phyloP scores from a whole-genome alignment of 2,888 invertebrate genomes.

The Empis livida region DNA sequence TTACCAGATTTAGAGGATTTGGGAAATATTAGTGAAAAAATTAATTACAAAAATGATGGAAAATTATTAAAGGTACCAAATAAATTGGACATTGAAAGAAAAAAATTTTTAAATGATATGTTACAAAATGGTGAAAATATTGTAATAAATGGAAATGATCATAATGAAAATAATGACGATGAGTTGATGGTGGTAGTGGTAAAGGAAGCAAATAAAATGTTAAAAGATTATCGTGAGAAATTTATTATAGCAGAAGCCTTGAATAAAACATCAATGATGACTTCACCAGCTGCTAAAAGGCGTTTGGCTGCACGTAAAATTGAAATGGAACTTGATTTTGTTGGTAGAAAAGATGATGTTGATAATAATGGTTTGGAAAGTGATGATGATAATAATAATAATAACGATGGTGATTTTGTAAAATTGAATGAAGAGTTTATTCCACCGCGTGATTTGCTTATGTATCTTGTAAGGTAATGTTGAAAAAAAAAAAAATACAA shows the following conservation, averaged over 20 bases:
- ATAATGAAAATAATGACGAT: conserved; percentile 8
- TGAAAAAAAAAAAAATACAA: too few relatives aligned
- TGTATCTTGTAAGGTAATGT: conserved; percentile 50
- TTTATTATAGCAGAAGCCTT: conserved; percentile 44
- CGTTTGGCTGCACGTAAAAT: conserved; percentile 42
- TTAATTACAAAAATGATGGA: conserved; percentile 1
- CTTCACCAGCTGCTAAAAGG: conserved; percentile 42
- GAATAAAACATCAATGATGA: conserved; percentile 44
- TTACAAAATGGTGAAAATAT: conserved; percentile 5
- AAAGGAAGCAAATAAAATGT: conserved; percentile 16
- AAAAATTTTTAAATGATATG: conserved; percentile 20
- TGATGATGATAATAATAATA: conserved; percentile 19
- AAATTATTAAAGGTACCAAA: conserved; percentile 4
- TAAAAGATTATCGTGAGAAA: conserved; percentile 36
- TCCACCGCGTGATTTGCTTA: conserved; percentile 46
- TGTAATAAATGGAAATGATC: conserved; percentile 4
- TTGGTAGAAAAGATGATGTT: conserved; percentile 11
- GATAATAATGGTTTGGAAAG: conserved; percentile 4
- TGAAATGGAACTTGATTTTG: conserved; percentile 36
- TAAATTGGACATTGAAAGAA: conserved; percentile 19
- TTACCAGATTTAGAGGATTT: conserved; percentile 16
- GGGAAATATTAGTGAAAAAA: conserved; percentile 4
- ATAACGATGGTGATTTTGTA: conserved; percentile 13
- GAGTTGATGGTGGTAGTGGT: conserved; percentile 4
- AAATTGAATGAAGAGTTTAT: conserved; percentile 36